phyloP scores from a whole-genome alignment of 2,113 vertebrate genomes.

The Marcusenius ussheri region DNA sequence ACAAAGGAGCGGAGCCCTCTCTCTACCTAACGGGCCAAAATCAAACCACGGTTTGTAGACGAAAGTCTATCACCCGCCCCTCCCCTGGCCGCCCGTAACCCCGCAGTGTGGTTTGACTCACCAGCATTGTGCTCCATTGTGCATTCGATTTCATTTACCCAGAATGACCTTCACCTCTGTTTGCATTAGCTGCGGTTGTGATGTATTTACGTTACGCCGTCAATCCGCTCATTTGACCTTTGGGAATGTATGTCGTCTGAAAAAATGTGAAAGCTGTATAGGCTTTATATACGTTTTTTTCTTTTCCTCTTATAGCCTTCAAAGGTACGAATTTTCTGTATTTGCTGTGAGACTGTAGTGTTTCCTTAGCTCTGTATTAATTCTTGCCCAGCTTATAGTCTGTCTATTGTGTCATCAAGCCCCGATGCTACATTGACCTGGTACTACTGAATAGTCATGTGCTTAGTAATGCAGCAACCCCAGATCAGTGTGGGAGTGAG shows the following conservation, averaged over 20 bases:
- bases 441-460: neutral
- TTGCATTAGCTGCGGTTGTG: constrained; percentile 26
- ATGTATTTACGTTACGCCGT: constrained; percentile 36
- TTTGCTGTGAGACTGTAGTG: constrained; percentile 16
- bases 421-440: neutral
- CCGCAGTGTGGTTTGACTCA: constrained; percentile 74
- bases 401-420: constrained; percentile 13
- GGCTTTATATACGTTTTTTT: constrained; percentile 45
- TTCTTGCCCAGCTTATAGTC: constrained; percentile 46
- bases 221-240: constrained; percentile 37
- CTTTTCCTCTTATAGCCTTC: neutral
- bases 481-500: neutral
- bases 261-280: constrained; percentile 47
- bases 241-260: constrained; percentile 3
- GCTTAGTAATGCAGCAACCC: neutral
- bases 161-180: constrained; percentile 30
- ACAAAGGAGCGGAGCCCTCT: constrained; percentile 99
- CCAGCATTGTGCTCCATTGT: constrained; percentile 67
- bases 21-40: constrained; percentile 99
- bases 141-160: constrained; percentile 68
- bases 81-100: constrained; percentile 53
- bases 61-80: constrained; percentile 67
- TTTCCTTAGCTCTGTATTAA: constrained; percentile 41
- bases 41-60: constrained; percentile 99
- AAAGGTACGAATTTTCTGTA: constrained; percentile 26